A percentile compares a stretch with the other conserved stretches of the same genome.
phyloP scores from a whole-genome alignment of 2,113 vertebrate genomes.

The Rallus limicola region DNA sequence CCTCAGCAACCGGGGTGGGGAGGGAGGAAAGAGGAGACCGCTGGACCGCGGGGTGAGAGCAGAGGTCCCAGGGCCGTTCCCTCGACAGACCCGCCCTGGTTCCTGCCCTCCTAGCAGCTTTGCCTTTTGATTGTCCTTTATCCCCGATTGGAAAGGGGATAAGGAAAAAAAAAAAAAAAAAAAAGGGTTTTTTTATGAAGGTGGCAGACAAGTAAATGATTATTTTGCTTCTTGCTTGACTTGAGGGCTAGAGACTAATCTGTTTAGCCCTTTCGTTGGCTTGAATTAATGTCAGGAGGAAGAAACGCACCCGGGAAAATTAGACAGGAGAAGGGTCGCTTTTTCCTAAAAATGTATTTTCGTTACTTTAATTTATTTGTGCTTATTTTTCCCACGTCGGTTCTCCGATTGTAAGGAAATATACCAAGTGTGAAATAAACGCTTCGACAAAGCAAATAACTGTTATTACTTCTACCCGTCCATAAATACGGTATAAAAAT shows the following conservation, averaged over 20 bases:
- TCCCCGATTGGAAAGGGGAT: background rate
- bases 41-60: background rate
- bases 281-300: conserved; percentile 14
- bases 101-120: background rate
- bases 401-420: conserved; percentile 33
- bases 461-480: conserved; percentile 46
- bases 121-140: background rate
- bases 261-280: background rate
- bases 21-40: background rate
- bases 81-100: background rate
- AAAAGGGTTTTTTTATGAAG: background rate
- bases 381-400: conserved; percentile 8
- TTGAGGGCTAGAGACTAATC: background rate
- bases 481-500: conserved; percentile 44
- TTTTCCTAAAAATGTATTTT: conserved; percentile 20
- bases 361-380: conserved; percentile 6
- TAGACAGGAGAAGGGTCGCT: conserved; percentile 23
- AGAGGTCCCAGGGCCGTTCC: background rate
- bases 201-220: background rate
- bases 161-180: no score
- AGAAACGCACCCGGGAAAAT: conserved; percentile 31
- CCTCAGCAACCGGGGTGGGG: background rate
- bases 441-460: conserved; percentile 53
- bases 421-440: conserved; percentile 40
- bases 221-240: conserved; percentile 6